Percentiles rank a stretch among this genome's conserved stretches.
phyloP scores from a whole-genome alignment of 2,113 vertebrate species.

The Pristiophorus japonicus region DNA sequence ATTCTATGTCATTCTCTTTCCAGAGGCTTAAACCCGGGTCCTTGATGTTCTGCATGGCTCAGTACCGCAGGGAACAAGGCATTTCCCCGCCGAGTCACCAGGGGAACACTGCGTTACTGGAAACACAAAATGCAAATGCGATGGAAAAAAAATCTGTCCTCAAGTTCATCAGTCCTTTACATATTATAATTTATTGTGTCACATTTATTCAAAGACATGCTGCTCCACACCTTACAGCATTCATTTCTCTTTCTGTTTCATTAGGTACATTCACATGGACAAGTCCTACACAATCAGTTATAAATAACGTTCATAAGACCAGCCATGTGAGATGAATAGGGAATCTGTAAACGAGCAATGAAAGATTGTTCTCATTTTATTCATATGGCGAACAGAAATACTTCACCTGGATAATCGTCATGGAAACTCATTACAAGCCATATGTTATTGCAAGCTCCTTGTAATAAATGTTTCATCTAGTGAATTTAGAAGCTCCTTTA shows the following conservation, averaged over 20 bases:
- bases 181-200: not conserved
- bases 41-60: not conserved
- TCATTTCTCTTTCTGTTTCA: constrained; percentile 8
- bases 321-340: not conserved
- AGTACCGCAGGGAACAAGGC: not conserved
- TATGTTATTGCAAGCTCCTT: not conserved
- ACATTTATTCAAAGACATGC: not conserved
- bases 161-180: not conserved
- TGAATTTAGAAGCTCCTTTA: not conserved
- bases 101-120: not conserved
- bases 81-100: too few relatives aligned
- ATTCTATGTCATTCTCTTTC: too few relatives aligned
- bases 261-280: not conserved
- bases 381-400: not conserved
- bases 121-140: not conserved
- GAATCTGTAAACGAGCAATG: not conserved
- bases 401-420: not conserved
- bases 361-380: constrained; percentile 3
- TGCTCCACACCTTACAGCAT: not conserved
- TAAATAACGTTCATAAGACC: not conserved
- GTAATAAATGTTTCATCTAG: not conserved
- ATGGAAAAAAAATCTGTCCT: not conserved
- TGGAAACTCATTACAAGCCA: not conserved
- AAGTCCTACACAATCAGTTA: not conserved
- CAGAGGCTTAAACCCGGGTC: not conserved